These are phyloP conservation scores for Stylophora pistillata DNA, from an alignment of 64 coral and sea anemone genomes.

Conservation along the genomic window DNA sequence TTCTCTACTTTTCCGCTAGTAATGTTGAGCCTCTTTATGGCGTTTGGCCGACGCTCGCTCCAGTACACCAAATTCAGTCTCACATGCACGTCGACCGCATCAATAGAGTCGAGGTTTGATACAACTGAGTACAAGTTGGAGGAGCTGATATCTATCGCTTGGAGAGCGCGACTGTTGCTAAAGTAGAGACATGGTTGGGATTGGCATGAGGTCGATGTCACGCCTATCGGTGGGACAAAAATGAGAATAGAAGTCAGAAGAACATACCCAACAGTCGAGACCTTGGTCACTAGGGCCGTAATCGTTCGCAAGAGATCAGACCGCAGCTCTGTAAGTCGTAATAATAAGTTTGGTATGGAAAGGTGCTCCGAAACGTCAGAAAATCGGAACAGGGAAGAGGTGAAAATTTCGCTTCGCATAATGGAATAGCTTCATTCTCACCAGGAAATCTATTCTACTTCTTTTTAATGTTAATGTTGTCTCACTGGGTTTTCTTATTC, in stretches of 20 bases:
- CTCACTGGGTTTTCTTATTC: no score
- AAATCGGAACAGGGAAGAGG: no score
- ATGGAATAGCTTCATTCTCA: no score
- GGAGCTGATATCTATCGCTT: conserved; percentile 33
- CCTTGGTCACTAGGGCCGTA: no score
- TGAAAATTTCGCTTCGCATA: no score
- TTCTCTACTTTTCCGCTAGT: conserved; percentile 1
- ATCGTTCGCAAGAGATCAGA: no score
- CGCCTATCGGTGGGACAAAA: background rate
- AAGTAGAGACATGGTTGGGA: conserved; percentile 36
- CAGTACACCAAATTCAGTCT: conserved; percentile 36
- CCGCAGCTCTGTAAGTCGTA: no score
- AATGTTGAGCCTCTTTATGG: conserved; percentile 36
- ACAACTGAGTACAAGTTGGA: conserved; percentile 16
- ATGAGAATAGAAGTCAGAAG: background rate
- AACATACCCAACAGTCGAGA: no score
- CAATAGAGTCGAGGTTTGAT: conserved; percentile 9
- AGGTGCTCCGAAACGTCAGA: no score
- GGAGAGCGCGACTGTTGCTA: conserved; percentile 7
- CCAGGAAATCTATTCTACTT: no score
- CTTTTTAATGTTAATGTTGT: no score
- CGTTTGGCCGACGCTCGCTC: conserved; percentile 33
- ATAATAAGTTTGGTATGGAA: no score
- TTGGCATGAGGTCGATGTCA: background rate
- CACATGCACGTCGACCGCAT: conserved; percentile 47